Conservation (phyloP, 2,113 vertebrate genomes). For the Corvus hawaiiensis region DNA sequence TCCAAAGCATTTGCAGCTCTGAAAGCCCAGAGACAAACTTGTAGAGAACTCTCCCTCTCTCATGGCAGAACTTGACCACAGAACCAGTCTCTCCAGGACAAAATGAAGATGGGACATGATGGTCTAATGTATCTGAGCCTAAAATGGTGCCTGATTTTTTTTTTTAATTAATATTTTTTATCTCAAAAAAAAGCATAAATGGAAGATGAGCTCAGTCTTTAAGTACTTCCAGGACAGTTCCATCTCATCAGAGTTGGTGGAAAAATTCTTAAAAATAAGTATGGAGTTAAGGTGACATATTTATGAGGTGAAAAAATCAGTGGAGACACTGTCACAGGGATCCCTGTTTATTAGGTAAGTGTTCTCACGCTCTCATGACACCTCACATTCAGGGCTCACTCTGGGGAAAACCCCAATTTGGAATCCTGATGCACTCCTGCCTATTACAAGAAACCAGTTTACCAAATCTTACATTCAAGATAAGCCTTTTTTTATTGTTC, state of each 20-base stretch:
- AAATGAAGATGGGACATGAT: background rate
- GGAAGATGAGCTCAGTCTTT: background rate
- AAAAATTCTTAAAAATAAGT: slow-evolving; percentile 47
- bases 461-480: slow-evolving; percentile 36
- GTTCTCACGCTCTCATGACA: slow-evolving; percentile 29
- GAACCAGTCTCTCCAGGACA: background rate
- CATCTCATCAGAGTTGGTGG: slow-evolving; percentile 9
- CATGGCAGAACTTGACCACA: background rate
- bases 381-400: slow-evolving; percentile 10
- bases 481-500: slow-evolving; percentile 50
- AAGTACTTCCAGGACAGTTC: background rate
- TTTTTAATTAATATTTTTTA: background rate
- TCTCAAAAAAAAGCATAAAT: background rate
- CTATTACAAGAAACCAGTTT: slow-evolving; percentile 41
- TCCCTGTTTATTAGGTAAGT: slow-evolving; percentile 41
- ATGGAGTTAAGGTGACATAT: slow-evolving; percentile 55
- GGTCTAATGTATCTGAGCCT: background rate
- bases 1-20: background rate
- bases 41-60: background rate
- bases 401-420: background rate
- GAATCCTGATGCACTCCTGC: slow-evolving; percentile 12
- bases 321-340: slow-evolving; percentile 31
- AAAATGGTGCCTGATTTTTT: background rate
- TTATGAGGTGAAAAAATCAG: slow-evolving; percentile 68
- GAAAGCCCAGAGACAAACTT: background rate